A percentile compares a stretch with the other conserved stretches of the same genome.
Evolutionary conservation across 2,888 invertebrate genomes (phyloP).

Genomic region (Physocephala rufipes): DNA sequence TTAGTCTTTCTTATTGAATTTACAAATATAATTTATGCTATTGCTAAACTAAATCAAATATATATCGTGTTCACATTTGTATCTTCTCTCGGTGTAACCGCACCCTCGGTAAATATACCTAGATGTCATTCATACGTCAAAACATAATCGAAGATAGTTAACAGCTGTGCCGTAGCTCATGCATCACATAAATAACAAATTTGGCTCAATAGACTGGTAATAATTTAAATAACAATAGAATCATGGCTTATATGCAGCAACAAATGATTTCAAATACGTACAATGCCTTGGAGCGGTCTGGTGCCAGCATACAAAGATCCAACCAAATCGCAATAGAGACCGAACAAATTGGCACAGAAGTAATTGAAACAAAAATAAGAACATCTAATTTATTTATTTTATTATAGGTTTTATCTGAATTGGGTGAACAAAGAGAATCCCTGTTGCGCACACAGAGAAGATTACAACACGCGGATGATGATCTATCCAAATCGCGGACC

Average conservation of each 20-base stretch:
- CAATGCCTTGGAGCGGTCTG: constrained; percentile 66
- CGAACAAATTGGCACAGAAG: constrained; percentile 79
- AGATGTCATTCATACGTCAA: too few species aligned
- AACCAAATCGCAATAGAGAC: constrained; percentile 81
- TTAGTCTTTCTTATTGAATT: too few species aligned
- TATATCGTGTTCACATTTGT: too few species aligned
- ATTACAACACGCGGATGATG: constrained; percentile 76
- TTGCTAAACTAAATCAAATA: too few species aligned
- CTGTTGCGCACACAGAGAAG: constrained; percentile 74
- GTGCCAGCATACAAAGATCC: constrained; percentile 74
- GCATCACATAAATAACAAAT: background rate
- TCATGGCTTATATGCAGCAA: constrained; percentile 58
- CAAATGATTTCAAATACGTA: constrained; percentile 65
- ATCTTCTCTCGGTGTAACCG: too few species aligned
- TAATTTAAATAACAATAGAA: background rate
- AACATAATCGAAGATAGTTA: too few species aligned
- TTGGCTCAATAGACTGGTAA: background rate
- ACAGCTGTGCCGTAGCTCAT: too few species aligned
- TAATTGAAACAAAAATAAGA: constrained; percentile 37
- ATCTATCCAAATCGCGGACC: constrained; percentile 72
- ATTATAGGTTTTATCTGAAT: constrained; percentile 74
- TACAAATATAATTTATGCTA: too few species aligned
- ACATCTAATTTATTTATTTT: background rate
- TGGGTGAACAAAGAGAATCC: constrained; percentile 80
- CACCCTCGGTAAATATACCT: too few species aligned